phyloP scores from a whole-genome alignment of 2,888 invertebrate genomes.

The Chloromyia formosa region DNA sequence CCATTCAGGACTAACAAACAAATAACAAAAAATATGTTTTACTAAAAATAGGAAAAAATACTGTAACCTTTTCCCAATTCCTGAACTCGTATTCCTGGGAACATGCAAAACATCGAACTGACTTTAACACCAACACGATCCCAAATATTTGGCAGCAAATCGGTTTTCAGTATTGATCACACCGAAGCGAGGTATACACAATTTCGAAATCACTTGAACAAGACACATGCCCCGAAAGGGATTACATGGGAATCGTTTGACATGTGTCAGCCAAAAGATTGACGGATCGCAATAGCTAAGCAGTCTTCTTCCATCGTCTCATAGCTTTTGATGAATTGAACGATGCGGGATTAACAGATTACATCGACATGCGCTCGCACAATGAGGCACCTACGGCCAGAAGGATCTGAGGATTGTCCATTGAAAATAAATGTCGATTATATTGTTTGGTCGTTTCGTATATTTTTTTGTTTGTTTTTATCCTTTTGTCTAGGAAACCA shows the following conservation, averaged over 20 bases:
- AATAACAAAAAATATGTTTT: too few species aligned
- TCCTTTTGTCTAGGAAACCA: neutral
- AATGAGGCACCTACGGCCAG: neutral
- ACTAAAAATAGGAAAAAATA: too few species aligned
- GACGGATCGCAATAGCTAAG: conserved; percentile 32
- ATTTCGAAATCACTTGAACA: neutral
- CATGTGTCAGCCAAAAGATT: conserved; percentile 35
- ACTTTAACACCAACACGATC: too few species aligned
- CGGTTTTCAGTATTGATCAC: too few species aligned
- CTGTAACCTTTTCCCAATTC: too few species aligned
- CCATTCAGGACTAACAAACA: too few species aligned
- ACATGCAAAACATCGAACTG: too few species aligned
- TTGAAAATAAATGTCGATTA: conserved; percentile 16
- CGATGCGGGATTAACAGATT: conserved; percentile 19
- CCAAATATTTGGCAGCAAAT: too few species aligned
- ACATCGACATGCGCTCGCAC: neutral
- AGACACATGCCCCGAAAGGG: neutral
- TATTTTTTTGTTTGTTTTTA: conserved; percentile 4
- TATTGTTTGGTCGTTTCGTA: neutral
- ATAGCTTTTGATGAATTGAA: neutral
- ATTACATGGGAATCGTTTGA: conserved; percentile 4
- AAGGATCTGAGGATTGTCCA: neutral
- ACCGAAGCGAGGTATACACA: too few species aligned
- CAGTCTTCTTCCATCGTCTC: neutral
- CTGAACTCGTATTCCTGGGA: too few species aligned